Evolutionary conservation across 2,113 vertebrate genomes (phyloP).

Genomic region (Corvus cornix): DNA sequence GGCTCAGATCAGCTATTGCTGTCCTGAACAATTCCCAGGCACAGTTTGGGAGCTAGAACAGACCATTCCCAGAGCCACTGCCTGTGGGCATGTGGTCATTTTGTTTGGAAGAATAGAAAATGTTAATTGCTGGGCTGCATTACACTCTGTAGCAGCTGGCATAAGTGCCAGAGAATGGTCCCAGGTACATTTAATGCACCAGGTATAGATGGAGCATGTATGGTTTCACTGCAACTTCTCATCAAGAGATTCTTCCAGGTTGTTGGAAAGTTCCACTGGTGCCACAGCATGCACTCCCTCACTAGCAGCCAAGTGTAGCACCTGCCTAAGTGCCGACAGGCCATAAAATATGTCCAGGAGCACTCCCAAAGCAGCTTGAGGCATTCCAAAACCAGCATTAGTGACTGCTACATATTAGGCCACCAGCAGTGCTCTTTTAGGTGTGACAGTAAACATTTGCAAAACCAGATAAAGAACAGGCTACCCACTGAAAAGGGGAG

Average conservation of each 20-base stretch:
- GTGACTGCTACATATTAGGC: not conserved
- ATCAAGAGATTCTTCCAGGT: not conserved
- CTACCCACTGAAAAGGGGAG: not conserved
- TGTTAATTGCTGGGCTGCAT: not conserved
- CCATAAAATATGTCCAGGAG: not conserved
- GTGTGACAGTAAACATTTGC: not conserved
- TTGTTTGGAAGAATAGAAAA: not conserved
- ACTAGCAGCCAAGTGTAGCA: not conserved
- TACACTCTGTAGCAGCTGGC: not conserved
- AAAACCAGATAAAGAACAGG: not conserved
- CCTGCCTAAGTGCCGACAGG: not conserved
- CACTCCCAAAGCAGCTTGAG: not conserved
- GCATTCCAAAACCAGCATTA: not conserved
- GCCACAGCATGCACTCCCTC: fast-evolving
- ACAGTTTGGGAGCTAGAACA: not conserved
- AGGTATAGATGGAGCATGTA: not conserved
- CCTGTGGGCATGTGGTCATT: not conserved
- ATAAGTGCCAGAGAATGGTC: not conserved
- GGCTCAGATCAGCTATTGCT: not conserved
- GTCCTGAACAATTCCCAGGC: not conserved
- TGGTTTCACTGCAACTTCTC: not conserved
- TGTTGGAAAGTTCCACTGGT: not conserved
- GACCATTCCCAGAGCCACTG: not conserved
- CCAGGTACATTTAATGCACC: not conserved
- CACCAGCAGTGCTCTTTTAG: not conserved